Evolutionary conservation across 2,113 vertebrate genomes (phyloP), one percentile per base, ranked within the genome.

Genomic region (Muntiacus muntjak): DNA sequence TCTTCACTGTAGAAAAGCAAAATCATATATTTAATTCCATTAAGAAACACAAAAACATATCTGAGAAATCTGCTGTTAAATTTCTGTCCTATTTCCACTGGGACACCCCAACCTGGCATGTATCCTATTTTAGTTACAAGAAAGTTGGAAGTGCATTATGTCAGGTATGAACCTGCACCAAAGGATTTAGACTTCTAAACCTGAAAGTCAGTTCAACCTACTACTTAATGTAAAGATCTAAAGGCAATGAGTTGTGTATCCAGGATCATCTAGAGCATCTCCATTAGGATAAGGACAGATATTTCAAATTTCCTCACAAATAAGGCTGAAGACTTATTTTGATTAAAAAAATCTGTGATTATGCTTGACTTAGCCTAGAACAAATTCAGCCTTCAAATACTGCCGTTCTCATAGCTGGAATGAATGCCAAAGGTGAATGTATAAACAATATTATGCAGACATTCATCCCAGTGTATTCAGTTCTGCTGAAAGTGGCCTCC

Each of bases 341-440:
- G 64, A 81, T 58, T 28, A 13, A 95, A 40, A 89, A 89, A 94
- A 71, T 4, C 60, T 94, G 23, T 47, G 36, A 58, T 76, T 71
- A 71, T 3, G 43, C 47, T 62, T 33, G 45, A 57, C 43, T 96
- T 50, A 81, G 52, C 40, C 36, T 30, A 81, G 55, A 93, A 84
- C 16, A 93, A 85, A 93, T 91, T 85, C 57, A 94, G 58, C 79
- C 67, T 84, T 91, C 76, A 94, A 90, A 87, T 95, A 91, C 13
- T 76, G 36, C 33, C 71, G 83, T 36, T 85, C 50, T 89, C 17
- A 57, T 6, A 62, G 28, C 45, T 95, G 43, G 87, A 92, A 92
- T 45, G 86, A 87, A 52, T 19, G 54, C 26, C 26, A 40, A 55
- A 76, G 76, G 79, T 55, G 28, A 96, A 36, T 47, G 15, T n/a